Conservation (phyloP, 2,797 vertebrate genomes). For the Acanthurus tractus region DNA sequence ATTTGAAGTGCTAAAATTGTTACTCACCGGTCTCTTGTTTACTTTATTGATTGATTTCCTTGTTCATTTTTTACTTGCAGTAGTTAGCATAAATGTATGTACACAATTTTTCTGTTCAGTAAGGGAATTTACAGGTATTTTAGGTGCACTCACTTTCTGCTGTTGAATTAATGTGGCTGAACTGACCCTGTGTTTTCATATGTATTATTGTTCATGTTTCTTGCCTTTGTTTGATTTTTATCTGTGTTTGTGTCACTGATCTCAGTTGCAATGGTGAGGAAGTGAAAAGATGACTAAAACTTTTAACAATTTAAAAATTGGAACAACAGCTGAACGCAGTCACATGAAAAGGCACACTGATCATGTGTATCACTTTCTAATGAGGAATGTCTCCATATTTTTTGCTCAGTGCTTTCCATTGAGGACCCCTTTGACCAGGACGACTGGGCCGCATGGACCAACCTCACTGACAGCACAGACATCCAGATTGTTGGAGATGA, state of each 20-base stretch:
- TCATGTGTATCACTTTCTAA: slow-evolving; percentile 6
- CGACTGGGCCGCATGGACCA: slow-evolving; percentile 94
- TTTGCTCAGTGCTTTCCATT: slow-evolving; percentile 91
- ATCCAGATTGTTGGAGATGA: slow-evolving; percentile 97
- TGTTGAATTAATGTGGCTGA: background rate
- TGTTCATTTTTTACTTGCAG: background rate
- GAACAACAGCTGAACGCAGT: background rate
- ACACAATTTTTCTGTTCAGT: background rate
- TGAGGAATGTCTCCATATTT: slow-evolving; percentile 10
- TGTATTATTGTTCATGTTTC: background rate
- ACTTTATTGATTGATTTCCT: background rate
- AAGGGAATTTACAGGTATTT: background rate
- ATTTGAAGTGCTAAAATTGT: background rate
- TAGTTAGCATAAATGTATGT: background rate
- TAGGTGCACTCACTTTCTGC: background rate
- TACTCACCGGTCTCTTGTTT: background rate
- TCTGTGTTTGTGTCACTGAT: background rate
- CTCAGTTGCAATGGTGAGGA: background rate
- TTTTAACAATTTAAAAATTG: too few relatives aligned
- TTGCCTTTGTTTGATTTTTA: background rate
- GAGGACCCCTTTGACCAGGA: slow-evolving; percentile 98
- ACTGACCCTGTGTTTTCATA: background rate
- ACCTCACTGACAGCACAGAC: slow-evolving; percentile 88
- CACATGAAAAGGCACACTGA: background rate
- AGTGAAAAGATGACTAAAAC: background rate